Conservation (phyloP, 2,797 vertebrate genomes). For the Esox masquinongy region DNA sequence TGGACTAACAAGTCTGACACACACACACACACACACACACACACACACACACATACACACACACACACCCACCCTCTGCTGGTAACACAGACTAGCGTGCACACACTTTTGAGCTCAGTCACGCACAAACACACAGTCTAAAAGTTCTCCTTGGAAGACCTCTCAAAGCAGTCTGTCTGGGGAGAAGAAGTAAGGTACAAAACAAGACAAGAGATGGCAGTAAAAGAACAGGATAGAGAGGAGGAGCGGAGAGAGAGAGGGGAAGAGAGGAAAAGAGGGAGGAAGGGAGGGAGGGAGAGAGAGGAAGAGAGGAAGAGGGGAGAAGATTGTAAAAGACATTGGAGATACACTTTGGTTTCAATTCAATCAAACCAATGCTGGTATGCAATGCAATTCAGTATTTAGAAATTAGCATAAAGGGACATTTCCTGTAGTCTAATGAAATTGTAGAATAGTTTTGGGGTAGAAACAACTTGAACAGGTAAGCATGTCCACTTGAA, state of each 20-base stretch:
- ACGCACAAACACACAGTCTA: background rate
- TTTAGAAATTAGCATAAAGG: background rate
- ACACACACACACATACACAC: background rate
- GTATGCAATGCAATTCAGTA: background rate
- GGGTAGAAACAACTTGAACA: background rate
- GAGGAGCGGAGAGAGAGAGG: conserved; percentile 1
- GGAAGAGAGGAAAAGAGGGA: background rate
- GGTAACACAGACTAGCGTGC: background rate
- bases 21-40: conserved; percentile 8
- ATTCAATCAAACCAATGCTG: conserved; percentile 1
- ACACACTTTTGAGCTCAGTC: background rate
- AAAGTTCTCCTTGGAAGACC: conserved; percentile 13
- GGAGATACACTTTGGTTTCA: conserved; percentile 1
- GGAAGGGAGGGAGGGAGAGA: too few relatives aligned
- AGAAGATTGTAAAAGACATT: background rate
- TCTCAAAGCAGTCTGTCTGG: background rate
- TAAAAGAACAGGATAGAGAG: conserved; percentile 8
- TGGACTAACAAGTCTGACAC: conserved; percentile 74
- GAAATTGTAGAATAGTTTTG: background rate
- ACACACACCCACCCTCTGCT: too few relatives aligned
- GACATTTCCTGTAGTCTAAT: background rate
- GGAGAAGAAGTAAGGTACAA: conserved; percentile 5
- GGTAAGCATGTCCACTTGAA: background rate
- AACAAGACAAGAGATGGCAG: conserved; percentile 36
- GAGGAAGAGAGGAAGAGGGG: background rate